Evolutionary conservation across 2,113 vertebrate species (phyloP).

Genomic region (Osmerus mordax): DNA sequence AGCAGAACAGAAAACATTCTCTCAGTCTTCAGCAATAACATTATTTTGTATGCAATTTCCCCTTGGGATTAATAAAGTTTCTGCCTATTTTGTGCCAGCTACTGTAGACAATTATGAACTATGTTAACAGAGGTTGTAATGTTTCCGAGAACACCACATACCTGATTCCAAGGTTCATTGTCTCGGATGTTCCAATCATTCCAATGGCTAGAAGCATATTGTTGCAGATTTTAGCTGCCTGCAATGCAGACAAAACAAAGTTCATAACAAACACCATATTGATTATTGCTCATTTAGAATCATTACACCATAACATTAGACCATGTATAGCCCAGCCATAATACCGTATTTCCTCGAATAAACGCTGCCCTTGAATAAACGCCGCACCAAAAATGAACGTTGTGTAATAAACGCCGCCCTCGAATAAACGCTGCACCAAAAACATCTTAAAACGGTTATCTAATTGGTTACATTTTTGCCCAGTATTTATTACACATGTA

Average conservation of each 20-base stretch:
- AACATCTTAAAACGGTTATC: too few species aligned
- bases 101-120: neutral
- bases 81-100: neutral
- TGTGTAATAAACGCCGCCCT: too few species aligned
- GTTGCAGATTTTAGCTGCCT: conserved; percentile 99
- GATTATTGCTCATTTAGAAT: neutral
- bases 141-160: conserved; percentile 52
- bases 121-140: neutral
- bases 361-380: too few species aligned
- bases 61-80: too few species aligned
- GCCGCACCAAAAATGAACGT: too few species aligned
- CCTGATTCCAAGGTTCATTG: conserved; percentile 99
- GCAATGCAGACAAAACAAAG: conserved; percentile 39
- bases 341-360: too few species aligned
- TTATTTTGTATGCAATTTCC: too few species aligned
- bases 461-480: too few species aligned
- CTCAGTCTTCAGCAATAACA: too few species aligned
- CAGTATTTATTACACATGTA: too few species aligned
- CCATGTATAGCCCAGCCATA: neutral
- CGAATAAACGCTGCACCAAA: too few species aligned
- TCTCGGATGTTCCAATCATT: conserved; percentile 97
- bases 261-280: neutral
- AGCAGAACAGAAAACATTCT: conserved; percentile 44
- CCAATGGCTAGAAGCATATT: conserved; percentile 97
- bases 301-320: neutral